phyloP scores from a whole-genome alignment of 2,797 vertebrate genomes.

The Vipera latastei region DNA sequence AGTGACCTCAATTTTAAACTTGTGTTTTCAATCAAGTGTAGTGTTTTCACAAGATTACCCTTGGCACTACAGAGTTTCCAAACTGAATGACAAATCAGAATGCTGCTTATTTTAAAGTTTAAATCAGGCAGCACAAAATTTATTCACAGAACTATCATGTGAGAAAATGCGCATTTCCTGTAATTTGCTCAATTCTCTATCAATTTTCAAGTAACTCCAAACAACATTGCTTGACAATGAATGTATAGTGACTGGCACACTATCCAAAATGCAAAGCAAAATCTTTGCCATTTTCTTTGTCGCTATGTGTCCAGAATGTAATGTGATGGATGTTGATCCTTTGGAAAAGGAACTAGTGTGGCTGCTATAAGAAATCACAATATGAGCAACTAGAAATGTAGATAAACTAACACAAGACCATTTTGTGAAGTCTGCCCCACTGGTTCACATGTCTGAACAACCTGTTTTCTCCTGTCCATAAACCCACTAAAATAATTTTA shows the following conservation, averaged over 20 bases:
- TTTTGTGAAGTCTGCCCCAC: neutral
- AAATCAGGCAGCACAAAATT: slow-evolving; percentile 26
- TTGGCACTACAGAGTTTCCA: neutral
- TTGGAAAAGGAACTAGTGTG: neutral
- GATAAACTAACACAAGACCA: neutral
- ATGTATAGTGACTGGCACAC: neutral
- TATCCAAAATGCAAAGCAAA: accelerated
- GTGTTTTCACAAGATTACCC: slow-evolving; percentile 25
- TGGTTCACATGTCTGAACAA: neutral
- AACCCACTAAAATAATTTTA: neutral
- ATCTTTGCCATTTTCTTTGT: neutral
- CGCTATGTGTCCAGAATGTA: neutral
- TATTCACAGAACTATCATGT: neutral
- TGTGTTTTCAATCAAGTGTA: neutral
- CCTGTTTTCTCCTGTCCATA: neutral
- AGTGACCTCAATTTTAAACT: neutral
- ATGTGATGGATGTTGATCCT: neutral
- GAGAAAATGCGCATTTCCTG: slow-evolving; percentile 20
- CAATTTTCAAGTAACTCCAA: slow-evolving; percentile 27
- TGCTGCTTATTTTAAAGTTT: neutral
- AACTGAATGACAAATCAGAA: neutral
- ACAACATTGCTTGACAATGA: slow-evolving; percentile 1
- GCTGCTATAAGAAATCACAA: neutral
- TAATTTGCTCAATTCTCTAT: slow-evolving; percentile 19
- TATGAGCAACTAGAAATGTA: neutral